Evolutionary conservation across 2,888 invertebrate genomes (phyloP), one percentile per base, ranked within the genome.

Genomic region (Thecocarcelia acutangulata): DNA sequence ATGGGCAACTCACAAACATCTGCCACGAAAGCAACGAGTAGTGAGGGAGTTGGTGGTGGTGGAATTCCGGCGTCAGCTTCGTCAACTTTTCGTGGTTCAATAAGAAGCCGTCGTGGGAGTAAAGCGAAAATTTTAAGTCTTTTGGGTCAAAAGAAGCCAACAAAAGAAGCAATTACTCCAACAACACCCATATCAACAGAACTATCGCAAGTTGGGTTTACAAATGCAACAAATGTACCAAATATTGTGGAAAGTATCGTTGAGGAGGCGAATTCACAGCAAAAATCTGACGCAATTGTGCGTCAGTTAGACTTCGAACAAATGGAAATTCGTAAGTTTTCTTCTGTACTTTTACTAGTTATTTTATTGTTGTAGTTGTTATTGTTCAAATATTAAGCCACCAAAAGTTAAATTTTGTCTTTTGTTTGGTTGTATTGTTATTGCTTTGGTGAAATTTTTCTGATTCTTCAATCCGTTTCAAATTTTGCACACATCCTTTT

Each of bases 241-340:
- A 54, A 52, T 63, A 17, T 19, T 37, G 80, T 81, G 56, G 85
- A 85, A 56, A 83, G 72, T 21, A 68, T 77, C 63, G 83, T 77
- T 52, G 83, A 83, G 52, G 76, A 68, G 72, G 50, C 81, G 56
- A 70, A 64, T 50, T 63, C 84, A 63, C 80, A 83, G 42, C 84
- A 81, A 61, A 83, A 83, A 61, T 85, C 84, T 80, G 84, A 78
- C 24, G 80, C 84, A 52, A 83, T 85, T 70, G 82, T 84, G 77
- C 84, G 84, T 74, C 89, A 87, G 86, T 86, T 88, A 86, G 85
- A 88, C 83, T 86, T 84, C 83, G 87, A 87, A 84, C 88, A 87
- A 87, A 85, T 88, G 85, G 89, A 89, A 88, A 88, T 89, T 85
- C 88, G 88, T 89, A 88, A 89, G 88, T 89, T 86, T 56, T 64